Evolutionary conservation across 2,797 vertebrate genomes (phyloP).

Genomic region (Schizopygopsis malacanthus): DNA sequence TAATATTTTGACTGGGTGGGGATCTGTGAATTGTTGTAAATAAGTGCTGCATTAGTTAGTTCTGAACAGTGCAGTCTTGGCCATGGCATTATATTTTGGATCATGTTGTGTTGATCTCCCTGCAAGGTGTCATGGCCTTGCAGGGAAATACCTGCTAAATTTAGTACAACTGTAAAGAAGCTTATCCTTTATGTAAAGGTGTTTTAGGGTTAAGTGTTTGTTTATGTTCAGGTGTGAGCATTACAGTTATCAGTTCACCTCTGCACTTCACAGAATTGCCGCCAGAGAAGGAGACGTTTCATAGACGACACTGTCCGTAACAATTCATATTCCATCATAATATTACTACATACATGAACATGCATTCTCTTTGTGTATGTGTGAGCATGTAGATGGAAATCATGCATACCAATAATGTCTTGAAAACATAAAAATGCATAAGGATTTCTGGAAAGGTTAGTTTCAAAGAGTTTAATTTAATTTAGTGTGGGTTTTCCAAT

Average conservation of each 20-base stretch:
- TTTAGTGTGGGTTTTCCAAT: neutral
- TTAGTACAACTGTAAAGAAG: constrained; percentile 24
- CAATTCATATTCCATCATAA: neutral
- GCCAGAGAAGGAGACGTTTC: neutral
- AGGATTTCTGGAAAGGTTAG: neutral
- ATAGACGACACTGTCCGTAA: neutral
- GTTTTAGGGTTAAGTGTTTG: constrained; percentile 19
- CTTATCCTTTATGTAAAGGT: constrained; percentile 26
- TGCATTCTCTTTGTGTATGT: neutral
- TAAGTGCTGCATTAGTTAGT: neutral
- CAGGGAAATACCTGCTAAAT: neutral
- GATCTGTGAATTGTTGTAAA: neutral
- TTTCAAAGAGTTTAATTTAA: neutral
- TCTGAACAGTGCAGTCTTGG: neutral
- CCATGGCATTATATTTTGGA: neutral
- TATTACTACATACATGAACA: neutral
- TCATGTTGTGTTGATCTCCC: constrained; percentile 10
- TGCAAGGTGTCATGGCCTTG: neutral
- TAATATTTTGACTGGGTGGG: neutral
- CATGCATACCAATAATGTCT: neutral
- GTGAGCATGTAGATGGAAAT: neutral
- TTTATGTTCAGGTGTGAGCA: constrained; percentile 17
- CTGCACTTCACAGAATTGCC: neutral
- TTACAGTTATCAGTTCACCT: neutral
- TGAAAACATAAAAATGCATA: neutral